These are phyloP conservation scores for Sclerodermus sp. DNA, from an alignment of 2,888 invertebrate genomes.

Conservation along the genomic window DNA sequence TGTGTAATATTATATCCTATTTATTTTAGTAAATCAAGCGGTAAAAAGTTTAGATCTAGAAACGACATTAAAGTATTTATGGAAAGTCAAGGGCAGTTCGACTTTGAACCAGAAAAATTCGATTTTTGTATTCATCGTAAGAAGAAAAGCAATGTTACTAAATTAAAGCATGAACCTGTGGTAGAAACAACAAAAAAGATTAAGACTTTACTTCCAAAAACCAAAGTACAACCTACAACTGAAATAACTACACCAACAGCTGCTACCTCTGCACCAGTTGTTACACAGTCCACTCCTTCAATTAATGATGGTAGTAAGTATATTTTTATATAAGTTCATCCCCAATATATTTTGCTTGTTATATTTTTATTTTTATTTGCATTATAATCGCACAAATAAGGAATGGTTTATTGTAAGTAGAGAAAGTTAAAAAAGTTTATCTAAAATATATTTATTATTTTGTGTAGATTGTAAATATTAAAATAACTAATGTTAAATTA, in stretches of 20 bases:
- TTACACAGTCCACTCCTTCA: conserved; percentile 24
- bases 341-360: background rate
- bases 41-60: conserved; percentile 65
- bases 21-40: conserved; percentile 59
- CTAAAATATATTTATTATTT: background rate
- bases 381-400: conserved; percentile 24
- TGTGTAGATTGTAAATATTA: background rate
- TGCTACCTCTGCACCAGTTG: conserved; percentile 10
- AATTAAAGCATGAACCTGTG: conserved; percentile 30
- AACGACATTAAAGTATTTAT: conserved; percentile 62
- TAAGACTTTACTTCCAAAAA: conserved; percentile 51
- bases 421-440: background rate
- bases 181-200: conserved; percentile 46
- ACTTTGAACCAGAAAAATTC: conserved; percentile 62
- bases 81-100: conserved; percentile 54
- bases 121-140: conserved; percentile 65
- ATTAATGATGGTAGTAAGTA: conserved; percentile 42
- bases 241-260: conserved; percentile 20
- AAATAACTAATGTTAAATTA: conserved; percentile 1
- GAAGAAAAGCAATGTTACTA: conserved; percentile 35
- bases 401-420: conserved; percentile 46
- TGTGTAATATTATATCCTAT: conserved; percentile 2
- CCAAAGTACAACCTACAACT: conserved; percentile 28
- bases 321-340: background rate
- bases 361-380: conserved; percentile 9